Base-by-base conservation (phyloP, 2,888 invertebrate genomes). In the Scrobipalpa atriplicella region DNA sequence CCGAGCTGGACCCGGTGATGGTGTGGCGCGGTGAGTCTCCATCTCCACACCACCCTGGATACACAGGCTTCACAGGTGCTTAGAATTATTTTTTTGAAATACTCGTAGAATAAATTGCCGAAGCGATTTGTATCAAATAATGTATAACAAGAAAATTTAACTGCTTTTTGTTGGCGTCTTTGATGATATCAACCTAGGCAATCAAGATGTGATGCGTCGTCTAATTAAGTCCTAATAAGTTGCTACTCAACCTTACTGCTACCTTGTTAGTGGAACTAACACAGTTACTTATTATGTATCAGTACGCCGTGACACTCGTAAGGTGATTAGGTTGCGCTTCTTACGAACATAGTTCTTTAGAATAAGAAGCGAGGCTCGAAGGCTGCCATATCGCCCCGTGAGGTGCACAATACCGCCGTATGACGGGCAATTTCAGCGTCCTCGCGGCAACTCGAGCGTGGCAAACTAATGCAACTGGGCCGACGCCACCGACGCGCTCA, bases 1-100 rank as follows among this genome's bases (percentile, higher is more conserved):
- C 85, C 63, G 92, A 92, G 76, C 81, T 90, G 84, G 92, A 92
- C 75, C 89, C 92, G 68, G 77, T 89, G 56, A 81, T 89, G 76
- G 86, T 91, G 76, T 92, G 92, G 91, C 87, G 90, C 71, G 92
- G 92, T 92, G 78, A 92, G 92, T 90, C 41, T 18, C 58, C 58
- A 91, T 90, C 41, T 19, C 58, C 58, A 38, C 16, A 58, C 38
- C 16, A 58, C 38, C 58, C 36, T 16, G 36, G 36, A 58, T 58
- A 36, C 10, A 10, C 54, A 13, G 54, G 21, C 19, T 13, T 56
- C 21, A 21, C 54, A 56, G 54, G 54, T 56, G 54, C 19, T 29
- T 29, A 3, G 29, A n/a, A n/a, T n/a, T n/a, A n/a, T n/a, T n/a
- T 29, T 29, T 29, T 29, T 29, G 5, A 29, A n/a, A 16, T 47